phyloP scores from a whole-genome alignment of 2,113 vertebrate species.

The Sula dactylatra region DNA sequence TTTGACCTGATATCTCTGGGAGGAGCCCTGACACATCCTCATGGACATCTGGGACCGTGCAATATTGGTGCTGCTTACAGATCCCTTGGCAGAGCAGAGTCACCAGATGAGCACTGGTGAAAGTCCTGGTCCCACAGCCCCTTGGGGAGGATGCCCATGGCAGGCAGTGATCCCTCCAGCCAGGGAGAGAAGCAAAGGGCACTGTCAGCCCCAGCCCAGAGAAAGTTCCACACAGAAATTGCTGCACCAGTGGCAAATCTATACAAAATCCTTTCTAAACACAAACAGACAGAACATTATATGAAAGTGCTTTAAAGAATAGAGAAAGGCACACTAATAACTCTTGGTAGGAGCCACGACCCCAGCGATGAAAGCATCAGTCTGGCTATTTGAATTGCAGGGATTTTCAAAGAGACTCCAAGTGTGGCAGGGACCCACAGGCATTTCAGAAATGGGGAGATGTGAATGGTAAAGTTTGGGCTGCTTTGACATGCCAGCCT shows the following conservation, averaged over 20 bases:
- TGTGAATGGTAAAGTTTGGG: background rate
- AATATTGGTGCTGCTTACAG: background rate
- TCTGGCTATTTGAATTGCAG: background rate
- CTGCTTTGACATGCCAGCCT: background rate
- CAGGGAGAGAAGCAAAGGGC: background rate
- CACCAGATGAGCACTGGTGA: background rate
- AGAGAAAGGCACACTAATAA: background rate
- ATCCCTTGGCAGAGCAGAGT: background rate
- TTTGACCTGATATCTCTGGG: background rate
- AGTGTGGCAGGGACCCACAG: background rate
- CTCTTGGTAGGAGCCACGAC: conserved; percentile 5
- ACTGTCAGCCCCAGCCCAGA: fast-evolving
- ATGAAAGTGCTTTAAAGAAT: background rate
- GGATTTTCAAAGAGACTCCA: background rate
- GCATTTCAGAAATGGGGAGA: background rate
- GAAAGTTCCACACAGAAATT: background rate
- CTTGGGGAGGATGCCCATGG: fast-evolving
- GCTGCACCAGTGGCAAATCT: background rate
- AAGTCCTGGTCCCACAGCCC: background rate
- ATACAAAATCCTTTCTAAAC: background rate
- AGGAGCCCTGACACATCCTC: background rate
- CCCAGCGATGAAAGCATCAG: background rate
- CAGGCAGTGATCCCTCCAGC: background rate
- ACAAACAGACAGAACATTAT: background rate
- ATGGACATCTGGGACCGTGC: background rate